These are phyloP conservation scores for Yponomeuta plumbellus DNA, from an alignment of 2,888 invertebrate species.

Conservation along the genomic window DNA sequence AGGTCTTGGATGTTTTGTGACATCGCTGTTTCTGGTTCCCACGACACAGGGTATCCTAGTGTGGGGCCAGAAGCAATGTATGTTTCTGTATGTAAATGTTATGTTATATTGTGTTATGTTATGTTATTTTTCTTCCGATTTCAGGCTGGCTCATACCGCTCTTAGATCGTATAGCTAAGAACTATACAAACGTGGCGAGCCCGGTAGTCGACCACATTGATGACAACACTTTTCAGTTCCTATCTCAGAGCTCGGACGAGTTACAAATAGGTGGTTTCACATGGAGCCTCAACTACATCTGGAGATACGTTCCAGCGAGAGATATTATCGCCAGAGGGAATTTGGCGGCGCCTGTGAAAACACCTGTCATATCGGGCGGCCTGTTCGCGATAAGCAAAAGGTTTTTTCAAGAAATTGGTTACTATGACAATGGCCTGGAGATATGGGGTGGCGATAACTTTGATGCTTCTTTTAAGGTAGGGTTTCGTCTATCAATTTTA, in stretches of 20 bases:
- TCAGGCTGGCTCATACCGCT: no score
- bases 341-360: constrained; percentile 89
- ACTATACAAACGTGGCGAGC: no score
- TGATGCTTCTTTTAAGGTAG: constrained; percentile 92
- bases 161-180: no score
- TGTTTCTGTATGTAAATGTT: no score
- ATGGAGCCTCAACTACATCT: constrained; percentile 95
- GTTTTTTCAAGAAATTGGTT: constrained; percentile 94
- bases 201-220: no score
- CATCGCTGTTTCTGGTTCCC: no score
- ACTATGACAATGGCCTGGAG: constrained; percentile 97
- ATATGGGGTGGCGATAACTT: constrained; percentile 99
- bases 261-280: constrained; percentile 92
- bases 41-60: no score
- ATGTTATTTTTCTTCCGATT: no score
- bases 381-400: constrained; percentile 93
- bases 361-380: constrained; percentile 98
- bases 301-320: constrained; percentile 93
- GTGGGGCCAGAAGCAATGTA: no score
- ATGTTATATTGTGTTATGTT: no score
- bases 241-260: constrained; percentile 83
- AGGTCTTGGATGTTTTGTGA: no score
- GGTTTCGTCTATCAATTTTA: no score
- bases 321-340: constrained; percentile 70
- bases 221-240: constrained; percentile 84